Base-by-base conservation (phyloP, 2,113 vertebrate species). In the Theristicus caerulescens region DNA sequence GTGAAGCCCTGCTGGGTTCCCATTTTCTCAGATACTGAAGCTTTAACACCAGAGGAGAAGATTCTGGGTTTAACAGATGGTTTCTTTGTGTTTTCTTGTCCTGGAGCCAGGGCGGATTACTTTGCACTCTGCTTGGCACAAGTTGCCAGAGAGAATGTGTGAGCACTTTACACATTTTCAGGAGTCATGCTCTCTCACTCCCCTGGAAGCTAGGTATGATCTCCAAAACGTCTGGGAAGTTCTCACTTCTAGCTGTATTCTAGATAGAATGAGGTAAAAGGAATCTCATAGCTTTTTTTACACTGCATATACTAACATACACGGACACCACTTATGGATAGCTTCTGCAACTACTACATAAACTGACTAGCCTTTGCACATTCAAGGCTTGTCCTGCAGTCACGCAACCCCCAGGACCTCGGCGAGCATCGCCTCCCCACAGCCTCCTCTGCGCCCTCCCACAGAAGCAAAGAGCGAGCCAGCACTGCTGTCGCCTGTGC, bases 371-470 rank as follows among this genome's bases (percentile, higher is more conserved):
- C 9, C 13, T 31, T 62, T 76, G 46, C 16, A 62, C 7, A 19
- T 46, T 49, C 0, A 0, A 81, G n/a, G 51, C 32, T 86, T 55
- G 44, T 71, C 46, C 44, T 51, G 31, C 67, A 15, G 52, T 18
- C 72, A 67, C 0, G 0, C n/a, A 46, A 66, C 15, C 22, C 57
- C 32, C 70, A 44, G 62, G 54, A 65, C 14, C 10, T 8, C 1
- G 0, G 54, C 1, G 6, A 95, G 27, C 66, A 40, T 44, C 9
- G 1, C 7, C 13, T 85, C 40, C 15, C 65, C n/a, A 14, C 10
- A 82, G 78, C 9, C 31, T 42, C 52, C 70, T 57, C 57, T 26
- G 34, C 34, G 4, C 6, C 19, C 49, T 73, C 34, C 70, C 57
- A 44, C 31, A 70, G 51, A 38, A 65, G 36, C 40, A 24, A 21